phyloP scores from a whole-genome alignment of 2,888 invertebrate genomes.

The Cheilosia vulpina region DNA sequence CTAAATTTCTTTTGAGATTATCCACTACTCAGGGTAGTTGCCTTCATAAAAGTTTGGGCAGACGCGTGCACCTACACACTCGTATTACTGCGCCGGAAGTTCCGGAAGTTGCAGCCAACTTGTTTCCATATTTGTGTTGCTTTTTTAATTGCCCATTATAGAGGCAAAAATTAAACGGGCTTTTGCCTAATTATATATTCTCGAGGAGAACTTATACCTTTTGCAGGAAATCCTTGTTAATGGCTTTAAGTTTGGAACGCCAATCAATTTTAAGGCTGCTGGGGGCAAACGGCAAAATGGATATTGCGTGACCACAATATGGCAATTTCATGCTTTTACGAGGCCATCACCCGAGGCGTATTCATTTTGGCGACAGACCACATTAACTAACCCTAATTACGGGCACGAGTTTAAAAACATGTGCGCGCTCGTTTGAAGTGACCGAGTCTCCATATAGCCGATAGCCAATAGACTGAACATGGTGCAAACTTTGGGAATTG shows the following conservation, averaged over 20 bases:
- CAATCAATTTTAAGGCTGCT: conserved; percentile 42
- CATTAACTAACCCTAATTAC: conserved; percentile 71
- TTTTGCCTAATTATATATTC: conserved; percentile 46
- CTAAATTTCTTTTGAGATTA: conserved; percentile 46
- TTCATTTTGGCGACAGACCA: conserved; percentile 64
- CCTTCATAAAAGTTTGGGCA: conserved; percentile 29
- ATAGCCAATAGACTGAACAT: conserved; percentile 47
- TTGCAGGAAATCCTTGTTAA: conserved; percentile 42
- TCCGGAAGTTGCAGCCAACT: conserved; percentile 27
- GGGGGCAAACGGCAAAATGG: conserved; percentile 52
- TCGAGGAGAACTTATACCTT: conserved; percentile 8
- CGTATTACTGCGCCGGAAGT: conserved; percentile 1
- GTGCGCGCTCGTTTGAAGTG: conserved; percentile 29
- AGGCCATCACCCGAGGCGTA: conserved; percentile 53
- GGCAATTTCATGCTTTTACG: conserved; percentile 37
- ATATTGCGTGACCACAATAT: conserved; percentile 67
- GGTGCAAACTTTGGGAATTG: conserved; percentile 30
- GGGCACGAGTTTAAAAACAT: conserved; percentile 56
- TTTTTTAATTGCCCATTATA: conserved; percentile 9
- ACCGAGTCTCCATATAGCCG: background rate
- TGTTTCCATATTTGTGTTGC: background rate
- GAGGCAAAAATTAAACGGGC: background rate
- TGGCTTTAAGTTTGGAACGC: conserved; percentile 57
- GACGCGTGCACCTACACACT: conserved; percentile 1
- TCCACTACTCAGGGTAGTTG: conserved; percentile 46